Percentiles rank a stretch among this genome's conserved stretches.
These are phyloP conservation scores for Lutra lutra DNA, from an alignment of 2,797 vertebrate species.

Conservation along the genomic window DNA sequence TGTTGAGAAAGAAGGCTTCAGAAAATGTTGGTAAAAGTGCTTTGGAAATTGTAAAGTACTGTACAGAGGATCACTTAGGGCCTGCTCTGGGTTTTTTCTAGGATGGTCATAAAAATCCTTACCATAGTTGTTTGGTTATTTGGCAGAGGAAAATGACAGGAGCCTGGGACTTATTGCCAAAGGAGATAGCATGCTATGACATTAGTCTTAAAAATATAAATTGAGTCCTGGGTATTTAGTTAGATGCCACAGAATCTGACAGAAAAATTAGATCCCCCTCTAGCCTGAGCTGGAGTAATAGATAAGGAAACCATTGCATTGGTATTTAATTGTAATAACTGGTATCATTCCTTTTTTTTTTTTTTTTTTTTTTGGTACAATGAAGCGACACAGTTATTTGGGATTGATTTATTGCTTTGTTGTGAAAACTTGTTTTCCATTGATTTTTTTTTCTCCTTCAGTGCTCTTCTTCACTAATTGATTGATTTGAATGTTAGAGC, in stretches of 20 bases:
- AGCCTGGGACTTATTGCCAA: background rate
- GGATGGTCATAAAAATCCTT: background rate
- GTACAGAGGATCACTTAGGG: background rate
- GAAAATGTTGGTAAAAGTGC: background rate
- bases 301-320: conserved; percentile 28
- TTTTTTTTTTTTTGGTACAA: conserved; percentile 23
- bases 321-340: conserved; percentile 60
- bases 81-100: background rate
- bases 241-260: background rate
- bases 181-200: background rate
- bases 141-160: background rate
- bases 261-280: conserved; percentile 18
- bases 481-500: conserved; percentile 80
- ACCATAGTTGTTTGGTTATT: background rate
- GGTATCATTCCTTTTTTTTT: conserved; percentile 23
- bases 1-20: background rate
- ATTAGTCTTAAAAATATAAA: background rate
- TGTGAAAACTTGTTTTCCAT: conserved; percentile 80
- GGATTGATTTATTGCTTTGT: conserved; percentile 82
- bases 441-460: conserved; percentile 54
- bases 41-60: background rate
- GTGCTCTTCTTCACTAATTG: conserved; percentile 79
- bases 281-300: background rate
- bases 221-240: background rate
- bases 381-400: conserved; percentile 71